phyloP scores from a whole-genome alignment of 2,113 vertebrate genomes.

The Balaeniceps rex region DNA sequence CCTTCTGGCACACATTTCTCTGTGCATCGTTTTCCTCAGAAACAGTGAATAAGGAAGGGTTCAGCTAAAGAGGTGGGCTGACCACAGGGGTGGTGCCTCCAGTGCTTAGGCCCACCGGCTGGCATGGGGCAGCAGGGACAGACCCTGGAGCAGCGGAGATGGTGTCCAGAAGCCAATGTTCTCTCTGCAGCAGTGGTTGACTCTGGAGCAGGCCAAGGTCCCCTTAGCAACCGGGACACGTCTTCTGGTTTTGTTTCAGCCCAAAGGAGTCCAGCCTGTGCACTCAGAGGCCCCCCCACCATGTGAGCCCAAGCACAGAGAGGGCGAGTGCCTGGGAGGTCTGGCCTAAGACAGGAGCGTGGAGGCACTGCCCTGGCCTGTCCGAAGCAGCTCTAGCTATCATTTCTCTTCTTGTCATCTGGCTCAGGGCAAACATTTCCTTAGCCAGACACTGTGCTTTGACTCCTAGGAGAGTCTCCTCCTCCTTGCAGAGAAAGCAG shows the following conservation, averaged over 20 bases:
- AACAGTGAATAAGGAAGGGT: not conserved
- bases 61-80: not conserved
- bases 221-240: rapidly evolving
- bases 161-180: not conserved
- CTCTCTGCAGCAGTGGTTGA: not conserved
- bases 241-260: not conserved
- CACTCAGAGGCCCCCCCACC: rapidly evolving
- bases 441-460: not conserved
- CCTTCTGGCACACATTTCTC: not conserved
- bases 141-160: not conserved
- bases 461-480: not conserved
- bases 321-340: rapidly evolving
- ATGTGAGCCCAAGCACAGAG: not conserved
- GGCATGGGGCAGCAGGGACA: not conserved
- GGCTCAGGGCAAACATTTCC: not conserved
- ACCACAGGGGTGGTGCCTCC: rapidly evolving
- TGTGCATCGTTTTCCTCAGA: not conserved
- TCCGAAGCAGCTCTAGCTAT: not conserved
- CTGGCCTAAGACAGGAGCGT: rapidly evolving
- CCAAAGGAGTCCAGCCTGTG: not conserved
- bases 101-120: not conserved
- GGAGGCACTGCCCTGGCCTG: not conserved
- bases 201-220: not conserved
- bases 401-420: not conserved
- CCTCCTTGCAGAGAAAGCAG: not conserved